Conservation (phyloP, 2,113 vertebrate genomes). For the Sphyrna mokarran region DNA sequence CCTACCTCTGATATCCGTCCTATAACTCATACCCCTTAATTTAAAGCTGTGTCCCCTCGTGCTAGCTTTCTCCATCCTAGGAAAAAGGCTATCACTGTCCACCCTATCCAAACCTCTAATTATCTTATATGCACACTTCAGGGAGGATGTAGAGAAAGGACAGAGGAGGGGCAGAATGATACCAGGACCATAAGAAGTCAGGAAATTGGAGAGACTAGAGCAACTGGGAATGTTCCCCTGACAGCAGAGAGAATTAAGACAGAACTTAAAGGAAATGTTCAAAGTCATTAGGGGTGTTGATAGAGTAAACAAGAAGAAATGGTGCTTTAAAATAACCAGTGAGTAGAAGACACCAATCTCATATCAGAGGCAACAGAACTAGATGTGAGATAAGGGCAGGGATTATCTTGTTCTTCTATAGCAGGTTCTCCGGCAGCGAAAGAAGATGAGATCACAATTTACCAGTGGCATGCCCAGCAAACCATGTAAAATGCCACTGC, state of each 20-base stretch:
- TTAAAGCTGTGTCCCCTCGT: too few species aligned
- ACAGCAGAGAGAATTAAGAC: background rate
- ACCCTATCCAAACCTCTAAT: too few species aligned
- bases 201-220: background rate
- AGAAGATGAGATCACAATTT: too few species aligned
- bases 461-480: too few species aligned
- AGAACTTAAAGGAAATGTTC: background rate
- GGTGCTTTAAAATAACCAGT: background rate
- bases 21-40: too few species aligned
- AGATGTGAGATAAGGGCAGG: background rate
- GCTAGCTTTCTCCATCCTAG: too few species aligned
- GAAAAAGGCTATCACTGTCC: too few species aligned
- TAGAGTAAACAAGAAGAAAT: background rate
- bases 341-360: background rate
- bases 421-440: too few species aligned
- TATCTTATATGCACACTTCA: too few species aligned
- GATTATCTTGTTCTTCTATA: too few species aligned
- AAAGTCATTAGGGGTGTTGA: background rate
- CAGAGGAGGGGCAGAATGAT: background rate
- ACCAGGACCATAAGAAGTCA: background rate
- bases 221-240: background rate
- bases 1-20: too few species aligned
- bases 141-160: background rate
- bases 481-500: too few species aligned
- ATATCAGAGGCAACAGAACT: background rate